These are phyloP conservation scores for Amphiprion percula DNA, from an alignment of 2,113 vertebrate genomes.

Conservation along the genomic window DNA sequence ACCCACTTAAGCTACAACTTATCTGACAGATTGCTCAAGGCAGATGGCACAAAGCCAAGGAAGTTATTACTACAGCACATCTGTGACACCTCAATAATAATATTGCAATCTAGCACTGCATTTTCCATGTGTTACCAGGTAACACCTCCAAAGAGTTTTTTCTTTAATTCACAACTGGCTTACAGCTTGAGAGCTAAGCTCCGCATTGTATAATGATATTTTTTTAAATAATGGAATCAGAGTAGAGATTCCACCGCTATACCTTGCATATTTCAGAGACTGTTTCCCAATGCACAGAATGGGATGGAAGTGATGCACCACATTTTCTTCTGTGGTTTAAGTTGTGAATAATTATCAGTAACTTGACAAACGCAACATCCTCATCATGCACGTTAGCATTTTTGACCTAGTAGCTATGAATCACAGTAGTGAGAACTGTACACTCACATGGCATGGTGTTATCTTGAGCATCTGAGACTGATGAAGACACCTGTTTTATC, in stretches of 20 bases:
- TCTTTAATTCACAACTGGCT: no score
- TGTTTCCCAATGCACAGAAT: background rate
- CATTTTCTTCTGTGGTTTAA: background rate
- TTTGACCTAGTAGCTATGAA: background rate
- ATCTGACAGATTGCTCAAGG: background rate
- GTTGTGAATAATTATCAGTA: background rate
- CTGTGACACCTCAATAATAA: background rate
- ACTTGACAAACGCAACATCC: background rate
- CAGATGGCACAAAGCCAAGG: background rate
- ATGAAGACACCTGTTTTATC: no score
- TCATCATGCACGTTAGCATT: background rate
- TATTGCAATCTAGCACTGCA: background rate
- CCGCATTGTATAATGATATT: no score
- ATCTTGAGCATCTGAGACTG: background rate
- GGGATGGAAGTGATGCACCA: background rate
- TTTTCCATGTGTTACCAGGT: no score
- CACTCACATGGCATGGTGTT: background rate
- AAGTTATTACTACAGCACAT: background rate
- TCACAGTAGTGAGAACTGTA: background rate
- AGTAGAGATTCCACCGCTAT: no score
- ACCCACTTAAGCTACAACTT: background rate
- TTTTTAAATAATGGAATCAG: no score
- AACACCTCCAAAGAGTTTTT: no score
- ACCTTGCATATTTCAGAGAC: no score
- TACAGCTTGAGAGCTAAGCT: no score